A percentile compares a stretch with the other conserved stretches of the same genome.
Conservation (phyloP, 2,797 vertebrate genomes). For the Parambassis ranga region DNA sequence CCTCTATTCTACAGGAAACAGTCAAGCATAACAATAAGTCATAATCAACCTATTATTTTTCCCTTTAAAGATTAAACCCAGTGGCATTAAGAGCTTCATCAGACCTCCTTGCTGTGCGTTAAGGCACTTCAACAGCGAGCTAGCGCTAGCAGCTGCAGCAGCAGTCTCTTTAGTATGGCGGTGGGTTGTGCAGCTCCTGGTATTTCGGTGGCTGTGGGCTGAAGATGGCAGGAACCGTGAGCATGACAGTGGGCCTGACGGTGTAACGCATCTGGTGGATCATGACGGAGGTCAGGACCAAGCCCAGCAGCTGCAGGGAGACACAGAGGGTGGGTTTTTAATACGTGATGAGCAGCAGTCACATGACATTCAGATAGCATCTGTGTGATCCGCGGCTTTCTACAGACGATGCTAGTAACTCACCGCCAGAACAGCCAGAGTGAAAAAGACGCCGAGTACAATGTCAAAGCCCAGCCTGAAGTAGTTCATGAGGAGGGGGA, state of each 20-base stretch:
- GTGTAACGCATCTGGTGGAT: slow-evolving; percentile 50
- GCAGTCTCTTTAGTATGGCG: not conserved
- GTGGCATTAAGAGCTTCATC: too few species aligned
- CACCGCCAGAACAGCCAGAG: slow-evolving; percentile 50
- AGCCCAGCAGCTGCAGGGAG: slow-evolving; percentile 51
- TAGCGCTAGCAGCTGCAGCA: too few species aligned
- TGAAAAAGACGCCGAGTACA: not conserved
- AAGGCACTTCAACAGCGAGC: too few species aligned
- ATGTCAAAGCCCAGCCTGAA: fast-evolving
- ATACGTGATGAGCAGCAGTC: too few species aligned
- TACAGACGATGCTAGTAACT: slow-evolving; percentile 9
- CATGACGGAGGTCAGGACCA: slow-evolving; percentile 54
- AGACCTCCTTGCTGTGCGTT: too few species aligned
- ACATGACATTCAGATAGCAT: not conserved
- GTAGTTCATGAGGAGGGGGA: slow-evolving; percentile 29
- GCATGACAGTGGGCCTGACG: not conserved
- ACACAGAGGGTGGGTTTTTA: not conserved
- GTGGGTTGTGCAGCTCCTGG: slow-evolving; percentile 53
- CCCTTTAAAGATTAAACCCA: too few species aligned
- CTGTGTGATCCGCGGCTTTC: not conserved
- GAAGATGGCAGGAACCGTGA: slow-evolving; percentile 46
- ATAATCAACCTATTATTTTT: too few species aligned
- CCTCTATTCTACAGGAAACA: too few species aligned
- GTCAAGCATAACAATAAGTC: too few species aligned
- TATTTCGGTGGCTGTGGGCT: slow-evolving; percentile 50